Conservation (phyloP, 2,113 vertebrate species). For the Tringa solitaria region DNA sequence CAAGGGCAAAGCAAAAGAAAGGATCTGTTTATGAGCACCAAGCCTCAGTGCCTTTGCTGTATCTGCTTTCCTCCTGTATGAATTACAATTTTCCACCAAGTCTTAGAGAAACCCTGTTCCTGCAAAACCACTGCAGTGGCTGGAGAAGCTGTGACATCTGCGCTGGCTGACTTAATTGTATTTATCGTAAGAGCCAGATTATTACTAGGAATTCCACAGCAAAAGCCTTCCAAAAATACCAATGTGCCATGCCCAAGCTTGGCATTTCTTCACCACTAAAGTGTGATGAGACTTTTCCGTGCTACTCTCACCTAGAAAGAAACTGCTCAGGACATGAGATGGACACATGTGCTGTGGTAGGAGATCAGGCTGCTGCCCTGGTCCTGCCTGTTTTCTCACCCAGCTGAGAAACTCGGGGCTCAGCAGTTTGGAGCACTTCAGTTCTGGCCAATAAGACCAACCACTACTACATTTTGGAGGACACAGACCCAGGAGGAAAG, state of each 20-base stretch:
- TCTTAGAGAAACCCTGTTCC: neutral
- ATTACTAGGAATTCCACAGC: neutral
- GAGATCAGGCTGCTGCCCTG: neutral
- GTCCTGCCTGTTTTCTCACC: neutral
- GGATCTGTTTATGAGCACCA: neutral
- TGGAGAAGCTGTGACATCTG: neutral
- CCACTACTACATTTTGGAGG: neutral
- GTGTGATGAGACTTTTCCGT: neutral
- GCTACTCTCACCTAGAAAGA: accelerated
- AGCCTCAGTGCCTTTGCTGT: neutral
- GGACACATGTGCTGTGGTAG: accelerated
- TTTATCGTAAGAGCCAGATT: neutral
- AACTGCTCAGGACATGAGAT: neutral
- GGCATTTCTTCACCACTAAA: neutral
- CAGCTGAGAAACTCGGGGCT: accelerated
- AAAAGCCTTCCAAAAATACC: neutral
- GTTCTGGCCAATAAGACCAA: neutral
- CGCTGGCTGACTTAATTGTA: neutral
- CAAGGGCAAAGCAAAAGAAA: neutral
- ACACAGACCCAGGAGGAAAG: neutral
- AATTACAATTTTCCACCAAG: neutral
- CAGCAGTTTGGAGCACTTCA: neutral
- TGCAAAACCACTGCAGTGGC: neutral
- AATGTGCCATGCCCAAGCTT: neutral
- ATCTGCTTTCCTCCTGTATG: neutral